Evolutionary conservation across 2,113 vertebrate genomes (phyloP), one percentile per base, ranked within the genome.

Genomic region (Myrmecophaga tridactyla): DNA sequence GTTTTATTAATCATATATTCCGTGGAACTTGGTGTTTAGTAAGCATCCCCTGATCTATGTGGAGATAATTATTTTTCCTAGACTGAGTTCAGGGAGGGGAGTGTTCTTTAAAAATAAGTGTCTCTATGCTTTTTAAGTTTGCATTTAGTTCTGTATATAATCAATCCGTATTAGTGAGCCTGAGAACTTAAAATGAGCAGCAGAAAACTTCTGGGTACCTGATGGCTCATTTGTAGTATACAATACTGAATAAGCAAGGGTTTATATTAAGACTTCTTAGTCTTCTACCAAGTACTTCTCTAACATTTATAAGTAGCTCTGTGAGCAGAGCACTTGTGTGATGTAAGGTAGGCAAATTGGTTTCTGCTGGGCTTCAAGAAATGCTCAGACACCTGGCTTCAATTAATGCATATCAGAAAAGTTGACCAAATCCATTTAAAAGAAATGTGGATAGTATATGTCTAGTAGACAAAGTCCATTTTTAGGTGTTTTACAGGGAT

Each of bases 111-210:
- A 86, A 93, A 83, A 87, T 63, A 94, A 20, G 6, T 56, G 6
- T 89, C 36, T 95, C 13, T 69, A 7, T 91, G 46, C n/a, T 27
- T 95, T 82, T 81, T 75, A 58, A 78, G n/a, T 93, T 91, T 90
- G 4, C 1, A 39, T 3, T 97, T 94, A 82, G 14, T 76, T 10
- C 31, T 87, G 39, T 77, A 56, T 87, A 48, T 77, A 51, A 72
- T 92, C 85, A 90, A 7, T 95, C 90, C 90, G 67, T 88, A 39
- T 81, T 92, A 67, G 18, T 23, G 13, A 48, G 20, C 53, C 48
- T 58, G 75, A 94, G 63, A 96, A 89, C 18, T 89, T 92, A 69
- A 86, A 94, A 80, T 86, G 53, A 96, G 23, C 31, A 41, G 23
- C 63, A 89, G 58, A 91, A 65, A 21, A 46, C n/a, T 51, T 91